Base-by-base conservation (phyloP, 2,888 invertebrate species). In the Cryptocheilus praepositus region DNA sequence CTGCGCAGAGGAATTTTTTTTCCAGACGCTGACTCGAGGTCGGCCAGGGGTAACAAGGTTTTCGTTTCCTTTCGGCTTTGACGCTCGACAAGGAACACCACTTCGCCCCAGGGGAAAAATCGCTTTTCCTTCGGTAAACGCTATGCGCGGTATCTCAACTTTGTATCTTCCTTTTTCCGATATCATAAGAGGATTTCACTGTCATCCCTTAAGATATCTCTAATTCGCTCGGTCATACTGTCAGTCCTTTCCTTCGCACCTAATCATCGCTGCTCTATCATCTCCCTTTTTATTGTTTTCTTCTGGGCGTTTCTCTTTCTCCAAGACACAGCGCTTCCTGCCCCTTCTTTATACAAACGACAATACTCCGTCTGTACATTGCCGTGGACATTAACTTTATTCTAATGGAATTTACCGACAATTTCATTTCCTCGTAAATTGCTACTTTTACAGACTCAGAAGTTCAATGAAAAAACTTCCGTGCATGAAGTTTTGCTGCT, bases 1-100 rank as follows among this genome's bases (percentile, higher is more conserved):
- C 13, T 36, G 36, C 36, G 3, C 11, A 1, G 36, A 8, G 36
- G 36, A 36, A 2, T 36, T 7, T 36, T 7, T 36, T 36, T 11
- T 36, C 4, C 36, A 36, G 36, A 1, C 7, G 28, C 28, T 28
- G 28, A 7, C 36, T 25, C 36, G 36, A 36, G 36, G 36, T 36
- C 36, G 36, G 28, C 7, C 36, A 11, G 36, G 22, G n/a, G 21
- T 54, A 54, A 54, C 28, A 18, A 54, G 54, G 22, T 54, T n/a
- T 18, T 28, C 54, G 25, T 49, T 49, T 36, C 36, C 36, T 36
- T 36, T 36, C 52, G 54, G 25, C 54, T 28, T 54, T 54, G n/a
- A 22, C 25, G 54, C 25, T 18, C 28, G n/a, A 54, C 54, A 28
- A 16, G 28, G 25, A n/a, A 28, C 16, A 28, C 28, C 28, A 28